Evolutionary conservation across 2,797 vertebrate species (phyloP).

Genomic region (Acanthornis magna): DNA sequence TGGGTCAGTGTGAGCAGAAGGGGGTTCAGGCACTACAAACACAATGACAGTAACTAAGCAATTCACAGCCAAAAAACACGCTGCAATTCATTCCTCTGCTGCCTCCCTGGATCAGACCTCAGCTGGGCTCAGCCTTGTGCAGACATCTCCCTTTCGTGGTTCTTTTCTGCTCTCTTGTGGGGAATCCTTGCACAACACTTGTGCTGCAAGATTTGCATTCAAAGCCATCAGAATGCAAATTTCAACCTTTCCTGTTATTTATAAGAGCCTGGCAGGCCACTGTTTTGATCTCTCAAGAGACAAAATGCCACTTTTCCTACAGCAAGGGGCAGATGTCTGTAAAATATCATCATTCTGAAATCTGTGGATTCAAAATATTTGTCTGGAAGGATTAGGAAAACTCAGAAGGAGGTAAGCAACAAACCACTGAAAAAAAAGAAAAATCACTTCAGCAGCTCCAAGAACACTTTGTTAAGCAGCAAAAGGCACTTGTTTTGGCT

Average conservation of each 20-base stretch:
- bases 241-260: neutral
- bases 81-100: neutral
- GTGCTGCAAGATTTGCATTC: neutral
- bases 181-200: conserved; percentile 17
- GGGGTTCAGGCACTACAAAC: neutral
- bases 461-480: neutral
- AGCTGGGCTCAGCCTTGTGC: neutral
- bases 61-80: neutral
- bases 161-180: conserved; percentile 73
- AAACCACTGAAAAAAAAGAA: neutral
- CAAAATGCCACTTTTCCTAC: neutral
- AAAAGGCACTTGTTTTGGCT: neutral
- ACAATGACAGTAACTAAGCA: neutral
- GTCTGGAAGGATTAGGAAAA: neutral
- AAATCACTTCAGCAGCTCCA: neutral
- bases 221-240: neutral
- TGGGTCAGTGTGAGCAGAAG: neutral
- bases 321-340: neutral
- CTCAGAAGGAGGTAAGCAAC: neutral
- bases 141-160: neutral
- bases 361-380: neutral
- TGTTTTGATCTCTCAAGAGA: neutral
- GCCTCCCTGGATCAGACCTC: neutral
- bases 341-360: neutral
- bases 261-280: neutral